Percentiles rank a stretch among this genome's conserved stretches.
Conservation (phyloP, 2,888 invertebrate genomes). For the Drosophila phalerata region DNA sequence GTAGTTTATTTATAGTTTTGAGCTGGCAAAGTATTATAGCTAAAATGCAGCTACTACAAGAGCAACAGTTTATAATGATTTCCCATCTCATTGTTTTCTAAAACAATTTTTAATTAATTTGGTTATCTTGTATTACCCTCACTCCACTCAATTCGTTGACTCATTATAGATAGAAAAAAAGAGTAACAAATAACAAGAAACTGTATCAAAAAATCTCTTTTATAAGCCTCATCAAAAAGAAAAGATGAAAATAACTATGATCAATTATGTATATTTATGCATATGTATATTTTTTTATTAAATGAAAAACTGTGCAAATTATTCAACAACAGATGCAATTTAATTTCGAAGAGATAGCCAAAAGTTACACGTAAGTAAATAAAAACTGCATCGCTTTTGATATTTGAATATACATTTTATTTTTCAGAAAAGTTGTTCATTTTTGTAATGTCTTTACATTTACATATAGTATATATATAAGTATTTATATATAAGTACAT, state of each 20-base stretch:
- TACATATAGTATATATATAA: slow-evolving; percentile 69
- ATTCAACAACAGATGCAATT: slow-evolving; percentile 2
- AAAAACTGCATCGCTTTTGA: slow-evolving; percentile 30
- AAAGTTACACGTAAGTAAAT: slow-evolving; percentile 7
- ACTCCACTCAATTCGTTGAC: slow-evolving; percentile 33
- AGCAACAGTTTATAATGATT: slow-evolving; percentile 31
- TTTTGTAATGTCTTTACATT: slow-evolving; percentile 70
- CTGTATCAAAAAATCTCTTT: slow-evolving; percentile 51
- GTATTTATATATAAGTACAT: slow-evolving; percentile 51
- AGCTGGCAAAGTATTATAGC: slow-evolving; percentile 70
- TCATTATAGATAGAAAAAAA: slow-evolving; percentile 39
- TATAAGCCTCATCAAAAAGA: slow-evolving; percentile 26
- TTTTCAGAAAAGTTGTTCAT: slow-evolving; percentile 79
- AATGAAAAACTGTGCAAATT: slow-evolving; percentile 56
- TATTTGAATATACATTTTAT: slow-evolving; percentile 81
- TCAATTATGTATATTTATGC: slow-evolving; percentile 54
- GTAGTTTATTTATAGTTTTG: slow-evolving; percentile 26
- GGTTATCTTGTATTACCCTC: slow-evolving; percentile 21
- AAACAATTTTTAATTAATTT: slow-evolving; percentile 3
- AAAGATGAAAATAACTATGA: slow-evolving; percentile 15
- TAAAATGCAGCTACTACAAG: slow-evolving; percentile 38
- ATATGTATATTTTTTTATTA: slow-evolving; percentile 72
- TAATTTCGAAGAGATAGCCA: background rate
- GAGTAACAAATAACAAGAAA: slow-evolving; percentile 36
- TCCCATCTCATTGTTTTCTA: slow-evolving; percentile 48